Evolutionary conservation across 2,113 vertebrate species (phyloP), one percentile per base, ranked within the genome.

Genomic region (Trogon melanurus): DNA sequence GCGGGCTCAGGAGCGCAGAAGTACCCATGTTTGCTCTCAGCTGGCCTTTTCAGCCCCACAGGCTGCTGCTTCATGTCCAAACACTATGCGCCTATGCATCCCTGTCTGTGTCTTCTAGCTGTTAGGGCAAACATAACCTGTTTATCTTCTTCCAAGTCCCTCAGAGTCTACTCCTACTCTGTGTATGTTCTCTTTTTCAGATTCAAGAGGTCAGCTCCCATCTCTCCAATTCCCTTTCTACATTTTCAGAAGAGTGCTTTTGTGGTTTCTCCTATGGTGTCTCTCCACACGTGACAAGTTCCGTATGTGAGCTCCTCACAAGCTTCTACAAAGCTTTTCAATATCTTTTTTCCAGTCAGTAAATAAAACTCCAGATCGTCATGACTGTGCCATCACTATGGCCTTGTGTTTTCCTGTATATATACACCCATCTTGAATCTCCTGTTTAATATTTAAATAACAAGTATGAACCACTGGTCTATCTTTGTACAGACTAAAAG

Each of bases 311-410:
- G 17, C 12, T 41, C 17, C 54, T 20, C 32, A 17, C 15, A 83
- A 83, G 36, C 9, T 57, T 41, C 50, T 58, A 30, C 16, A 9
- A 62, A 57, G 18, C 9, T 64, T 84, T 58, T 47, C 84, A 83
- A 26, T 36, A 58, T 9, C 16, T 51, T 79, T 9, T 48, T 70
- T 65, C 5, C 0, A 64, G 12, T 27, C 27, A 73, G 44, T 51
- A 73, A 87, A 29, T 51, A 73, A 67, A 67, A 67, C 11, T 38
- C 26, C 15, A 38, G 27, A 66, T n/a, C 26, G 34, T 6, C 34
- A 71, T 5, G 2, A 73, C 47, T 56, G 11, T 50, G 26, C 32
- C 2, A 3, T 65, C 45, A 70, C n/a, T 13, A 48, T 0, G 0
- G 47, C 13, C 9, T 41, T 20, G 6, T 23, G 27, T 51, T 70